Evolutionary conservation across 2,797 vertebrate genomes (phyloP), one percentile per base, ranked within the genome.

Genomic region (Sylvia borin): DNA sequence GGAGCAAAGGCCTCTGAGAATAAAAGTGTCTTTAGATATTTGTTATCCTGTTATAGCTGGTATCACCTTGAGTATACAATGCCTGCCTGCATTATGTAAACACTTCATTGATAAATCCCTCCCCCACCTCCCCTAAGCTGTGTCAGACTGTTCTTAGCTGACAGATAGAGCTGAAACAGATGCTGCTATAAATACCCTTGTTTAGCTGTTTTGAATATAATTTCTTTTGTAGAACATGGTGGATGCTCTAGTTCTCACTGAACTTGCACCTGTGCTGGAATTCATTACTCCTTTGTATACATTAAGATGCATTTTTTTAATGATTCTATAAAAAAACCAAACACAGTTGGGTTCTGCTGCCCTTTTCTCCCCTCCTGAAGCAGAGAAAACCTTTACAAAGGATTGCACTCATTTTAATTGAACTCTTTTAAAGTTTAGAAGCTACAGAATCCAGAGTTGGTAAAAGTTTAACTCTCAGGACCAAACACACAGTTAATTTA

Each of bases 101-200:
- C 92, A 92, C 81, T 29, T 65, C 96, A 96, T 88, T 95, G 97
- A 94, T 95, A 96, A 95, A 95, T 96, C 95, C 96, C 92, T 94
- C 93, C 95, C 90, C 90, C 94, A 72, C 84, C 89, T 90, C 89
- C 95, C 88, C 55, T 22, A 55, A 92, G 92, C 96, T 57, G 64
- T 88, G 90, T 93, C 96, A 92, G 92, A 57, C 91, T 31, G 65
- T 42, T 97, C 92, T 73, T 76, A 76, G 94, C 77, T 95, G 95
- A 96, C 89, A 93, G 82, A 92, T 43, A 85, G 5, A 94, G 95
- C 85, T 93, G 96, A 93, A 97, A 97, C 97, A 97, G 96, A 97
- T 97, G 97, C 95, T 97, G 95, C 96, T 93, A 91, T 95, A 95
- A 96, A 97, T 95, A 96, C 92, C 70, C 95, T 90, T 95, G 93